Base-by-base conservation (phyloP, 2,113 vertebrate genomes). In the Brienomyrus longianalis region DNA sequence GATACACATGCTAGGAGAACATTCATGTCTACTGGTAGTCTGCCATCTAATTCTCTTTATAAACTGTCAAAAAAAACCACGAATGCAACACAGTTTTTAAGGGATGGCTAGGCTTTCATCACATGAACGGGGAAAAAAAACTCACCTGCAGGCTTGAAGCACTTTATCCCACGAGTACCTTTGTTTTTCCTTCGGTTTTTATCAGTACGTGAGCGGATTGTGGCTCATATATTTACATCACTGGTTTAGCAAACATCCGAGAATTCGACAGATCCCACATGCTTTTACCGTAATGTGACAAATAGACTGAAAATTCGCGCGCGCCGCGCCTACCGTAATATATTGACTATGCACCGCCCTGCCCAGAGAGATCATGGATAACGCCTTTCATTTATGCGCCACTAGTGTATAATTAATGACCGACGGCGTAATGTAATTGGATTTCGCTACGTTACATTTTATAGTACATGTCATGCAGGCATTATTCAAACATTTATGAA, bases 281-380 rank as follows among this genome's bases (percentile, higher is more conserved):
- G 70, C 74, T 54, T 43, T 89, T 89, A 89, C 88, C 88, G 88
- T 89, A 89, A 89, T 89, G 35, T 54, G 35, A 43, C n/a, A 89
- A 89, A 56, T 74, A 83, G 88, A 80, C 9, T 13, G 56, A 54
- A 77, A 83, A 70, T 88, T 66, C 87, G 87, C 87, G 88, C 54
- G 19, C n/a, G 10, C 3, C 2, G 39, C 21, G 62, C n/a, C 23
- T 89, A 89, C 88, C 88, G 88, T 89, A 89, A 83, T 83, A 35
- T 39, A 39, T 43, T 50, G 70, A 77, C 27, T 54, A 89, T 89
- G 31, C 50, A 39, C 27, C 50, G 39, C 87, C 56, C 56, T n/a
- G 3, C 3, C 62, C n/a, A 50, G 9, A 17, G 35, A 39, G 70
- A 83, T 5, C 77, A 43, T 77, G 11, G 15, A 39, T 2, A 2